Evolutionary conservation across 2,113 vertebrate genomes (phyloP).

Genomic region (Myotis yumanensis): DNA sequence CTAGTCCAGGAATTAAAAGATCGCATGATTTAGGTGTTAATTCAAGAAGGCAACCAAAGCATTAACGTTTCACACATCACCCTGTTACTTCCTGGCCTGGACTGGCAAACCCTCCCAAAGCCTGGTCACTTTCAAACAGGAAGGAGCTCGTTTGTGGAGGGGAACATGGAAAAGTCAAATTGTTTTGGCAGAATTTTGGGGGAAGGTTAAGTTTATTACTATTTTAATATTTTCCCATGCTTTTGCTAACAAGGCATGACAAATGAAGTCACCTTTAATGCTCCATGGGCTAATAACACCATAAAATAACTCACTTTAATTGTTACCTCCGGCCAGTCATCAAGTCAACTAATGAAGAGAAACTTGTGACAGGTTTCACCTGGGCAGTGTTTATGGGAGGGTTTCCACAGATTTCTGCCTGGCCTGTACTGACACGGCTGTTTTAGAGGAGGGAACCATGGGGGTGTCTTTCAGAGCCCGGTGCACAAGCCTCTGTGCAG

Average conservation of each 20-base stretch:
- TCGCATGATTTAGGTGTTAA: neutral
- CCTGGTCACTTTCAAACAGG: neutral
- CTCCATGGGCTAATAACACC: conserved; percentile 78
- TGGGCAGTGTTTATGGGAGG: conserved; percentile 66
- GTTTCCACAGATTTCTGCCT: conserved; percentile 49
- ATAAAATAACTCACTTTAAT: conserved; percentile 82
- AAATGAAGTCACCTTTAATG: conserved; percentile 82
- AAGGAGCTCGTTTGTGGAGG: neutral
- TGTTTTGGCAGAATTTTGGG: neutral
- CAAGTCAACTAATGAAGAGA: conserved; percentile 81
- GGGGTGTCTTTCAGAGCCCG: rapidly evolving
- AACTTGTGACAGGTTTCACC: conserved; percentile 77
- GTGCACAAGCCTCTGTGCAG: rapidly evolving
- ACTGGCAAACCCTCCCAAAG: neutral
- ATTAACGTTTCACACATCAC: rapidly evolving
- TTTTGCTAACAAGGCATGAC: conserved; percentile 82
- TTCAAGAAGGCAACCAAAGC: neutral
- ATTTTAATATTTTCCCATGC: conserved; percentile 78
- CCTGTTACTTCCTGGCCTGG: neutral
- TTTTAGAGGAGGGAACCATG: conserved; percentile 51
- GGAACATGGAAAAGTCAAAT: conserved; percentile 71
- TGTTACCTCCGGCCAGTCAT: conserved; percentile 82
- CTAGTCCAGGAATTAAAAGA: neutral
- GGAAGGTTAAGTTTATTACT: conserved; percentile 50
- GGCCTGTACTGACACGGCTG: conserved; percentile 41